Conservation (phyloP, 2,797 vertebrate genomes). For the Poeciliopsis presidionis region DNA sequence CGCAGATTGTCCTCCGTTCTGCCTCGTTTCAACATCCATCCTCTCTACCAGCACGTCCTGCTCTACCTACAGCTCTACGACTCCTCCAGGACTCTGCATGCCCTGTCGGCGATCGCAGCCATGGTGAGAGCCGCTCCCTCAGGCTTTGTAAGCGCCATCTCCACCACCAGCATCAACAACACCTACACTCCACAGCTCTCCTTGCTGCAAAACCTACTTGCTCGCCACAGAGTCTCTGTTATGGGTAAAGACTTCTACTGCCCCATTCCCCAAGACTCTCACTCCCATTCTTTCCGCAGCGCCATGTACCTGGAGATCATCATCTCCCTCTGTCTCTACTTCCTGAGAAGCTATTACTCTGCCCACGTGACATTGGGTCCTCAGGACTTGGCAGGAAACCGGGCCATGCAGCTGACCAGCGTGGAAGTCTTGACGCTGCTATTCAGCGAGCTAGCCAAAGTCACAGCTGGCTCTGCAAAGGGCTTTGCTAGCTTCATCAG, state of each 20-base stretch:
- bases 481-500: conserved; percentile 98
- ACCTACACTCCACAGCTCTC: conserved; percentile 96
- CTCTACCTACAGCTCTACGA: conserved; percentile 97
- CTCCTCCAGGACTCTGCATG: conserved; percentile 94
- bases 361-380: conserved; percentile 88
- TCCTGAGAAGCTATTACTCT: conserved; percentile 95
- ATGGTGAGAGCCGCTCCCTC: conserved; percentile 92
- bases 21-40: conserved; percentile 93
- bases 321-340: conserved; percentile 96
- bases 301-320: conserved; percentile 99
- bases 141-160: conserved; percentile 95
- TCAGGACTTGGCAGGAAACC: conserved; percentile 94
- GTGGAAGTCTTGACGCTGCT: conserved; percentile 95
- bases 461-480: conserved; percentile 93
- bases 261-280: conserved; percentile 93
- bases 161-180: conserved; percentile 97
- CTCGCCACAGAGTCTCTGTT: conserved; percentile 94
- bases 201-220: conserved; percentile 94
- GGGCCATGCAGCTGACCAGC: conserved; percentile 98
- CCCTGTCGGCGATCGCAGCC: conserved; percentile 92
- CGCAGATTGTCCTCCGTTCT: conserved; percentile 57
- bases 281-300: conserved; percentile 94
- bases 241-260: conserved; percentile 99
- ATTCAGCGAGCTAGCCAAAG: conserved; percentile 92
- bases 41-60: conserved; percentile 95